Conservation (phyloP, 2,888 invertebrate genomes). For the Malthinus seriepunctatus region DNA sequence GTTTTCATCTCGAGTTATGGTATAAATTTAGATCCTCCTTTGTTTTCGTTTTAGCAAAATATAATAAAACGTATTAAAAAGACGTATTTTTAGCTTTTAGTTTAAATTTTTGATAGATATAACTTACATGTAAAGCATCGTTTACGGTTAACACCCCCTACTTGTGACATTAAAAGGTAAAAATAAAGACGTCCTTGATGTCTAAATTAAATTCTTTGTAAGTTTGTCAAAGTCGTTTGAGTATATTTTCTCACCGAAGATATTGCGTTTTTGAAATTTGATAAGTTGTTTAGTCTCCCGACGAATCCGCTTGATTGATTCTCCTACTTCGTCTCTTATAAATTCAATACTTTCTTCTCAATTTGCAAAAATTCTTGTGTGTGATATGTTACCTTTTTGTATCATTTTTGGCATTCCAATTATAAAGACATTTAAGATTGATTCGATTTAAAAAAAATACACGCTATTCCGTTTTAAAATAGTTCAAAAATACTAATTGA, state of each 20-base stretch:
- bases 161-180: constrained; percentile 6
- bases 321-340: constrained; percentile 3
- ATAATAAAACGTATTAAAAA: no score
- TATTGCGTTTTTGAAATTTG: constrained; percentile 25
- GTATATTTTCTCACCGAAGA: constrained; percentile 14
- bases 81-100: no score
- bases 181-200: constrained; percentile 24
- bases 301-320: constrained; percentile 13
- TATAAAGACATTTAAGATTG: background rate
- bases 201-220: constrained; percentile 24
- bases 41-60: no score
- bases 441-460: background rate
- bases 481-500: background rate
- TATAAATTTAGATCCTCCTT: no score
- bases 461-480: background rate
- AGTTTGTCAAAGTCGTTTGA: constrained; percentile 22
- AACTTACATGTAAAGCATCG: background rate
- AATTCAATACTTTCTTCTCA: constrained; percentile 6
- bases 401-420: background rate
- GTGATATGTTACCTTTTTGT: constrained; percentile 4
- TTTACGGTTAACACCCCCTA: background rate
- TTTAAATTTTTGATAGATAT: background rate
- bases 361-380: constrained; percentile 17
- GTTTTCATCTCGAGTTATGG: no score
- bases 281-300: constrained; percentile 3